A percentile compares a stretch with the other conserved stretches of the same genome.
These are phyloP conservation scores for Sarcophilus harrisii DNA, from an alignment of 2,797 vertebrate genomes.

Conservation along the genomic window DNA sequence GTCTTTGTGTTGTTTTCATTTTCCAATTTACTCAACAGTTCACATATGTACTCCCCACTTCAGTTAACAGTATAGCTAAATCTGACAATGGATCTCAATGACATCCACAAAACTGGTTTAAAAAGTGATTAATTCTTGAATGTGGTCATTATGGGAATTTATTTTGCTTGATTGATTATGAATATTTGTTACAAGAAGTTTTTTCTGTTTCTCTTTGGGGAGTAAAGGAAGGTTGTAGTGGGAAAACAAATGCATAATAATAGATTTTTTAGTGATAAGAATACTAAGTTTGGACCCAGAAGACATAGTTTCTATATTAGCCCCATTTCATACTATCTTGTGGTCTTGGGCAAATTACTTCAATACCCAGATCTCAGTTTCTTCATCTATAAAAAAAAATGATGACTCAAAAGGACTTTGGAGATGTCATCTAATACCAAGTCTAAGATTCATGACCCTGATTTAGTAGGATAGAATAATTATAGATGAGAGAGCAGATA, in stretches of 20 bases:
- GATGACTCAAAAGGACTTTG: not conserved
- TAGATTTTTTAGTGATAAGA: not conserved
- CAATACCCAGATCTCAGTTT: not conserved
- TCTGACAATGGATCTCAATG: not conserved
- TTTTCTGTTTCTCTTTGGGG: not conserved
- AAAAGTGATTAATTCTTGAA: slow-evolving; percentile 33
- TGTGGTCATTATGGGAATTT: not conserved
- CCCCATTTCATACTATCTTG: not conserved
- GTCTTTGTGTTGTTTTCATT: not conserved
- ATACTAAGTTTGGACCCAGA: not conserved
- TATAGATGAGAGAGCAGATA: not conserved
- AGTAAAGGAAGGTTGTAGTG: not conserved
- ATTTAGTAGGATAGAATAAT: not conserved
- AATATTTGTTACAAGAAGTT: not conserved
- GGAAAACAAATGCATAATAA: not conserved
- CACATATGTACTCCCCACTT: not conserved
- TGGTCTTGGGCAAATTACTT: not conserved
- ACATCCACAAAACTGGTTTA: not conserved
- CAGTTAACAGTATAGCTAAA: not conserved
- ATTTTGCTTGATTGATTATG: not conserved
- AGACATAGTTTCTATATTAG: not conserved
- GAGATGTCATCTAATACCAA: not conserved
- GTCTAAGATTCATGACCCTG: not conserved
- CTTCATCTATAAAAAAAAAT: not conserved
- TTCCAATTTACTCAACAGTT: not conserved